Evolutionary conservation across 2,797 vertebrate species (phyloP).

Genomic region (Pseudocheirus occidentalis): DNA sequence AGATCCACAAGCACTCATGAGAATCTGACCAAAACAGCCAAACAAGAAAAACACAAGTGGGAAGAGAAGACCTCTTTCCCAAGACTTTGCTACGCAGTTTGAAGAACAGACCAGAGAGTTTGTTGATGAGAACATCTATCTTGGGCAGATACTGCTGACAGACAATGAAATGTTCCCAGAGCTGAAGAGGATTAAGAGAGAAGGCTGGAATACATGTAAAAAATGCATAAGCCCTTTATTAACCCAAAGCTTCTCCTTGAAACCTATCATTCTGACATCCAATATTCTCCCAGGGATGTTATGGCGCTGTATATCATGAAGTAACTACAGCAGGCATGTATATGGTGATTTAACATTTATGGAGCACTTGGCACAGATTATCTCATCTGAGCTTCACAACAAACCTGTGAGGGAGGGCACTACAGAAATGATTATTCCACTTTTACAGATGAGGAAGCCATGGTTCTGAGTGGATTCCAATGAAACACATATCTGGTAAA

Average conservation of each 20-base stretch:
- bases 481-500: not conserved
- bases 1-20: not conserved
- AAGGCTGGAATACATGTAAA: not conserved
- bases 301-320: not conserved
- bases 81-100: not conserved
- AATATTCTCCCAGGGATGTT: not conserved
- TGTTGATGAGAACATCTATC: not conserved
- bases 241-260: not conserved
- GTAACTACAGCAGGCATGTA: not conserved
- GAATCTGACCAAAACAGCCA: not conserved
- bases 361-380: not conserved
- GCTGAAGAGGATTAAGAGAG: not conserved
- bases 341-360: not conserved
- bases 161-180: not conserved
- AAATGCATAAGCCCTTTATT: not conserved
- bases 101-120: not conserved
- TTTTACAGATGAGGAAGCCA: not conserved
- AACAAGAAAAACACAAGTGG: not conserved
- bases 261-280: not conserved
- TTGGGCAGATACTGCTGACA: not conserved
- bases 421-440: not conserved
- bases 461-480: not conserved
- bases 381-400: not conserved
- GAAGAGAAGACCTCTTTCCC: not conserved
- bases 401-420: not conserved